These are phyloP conservation scores for Hofmannophila pseudospretella DNA, from an alignment of 2,888 invertebrate species.

Conservation along the genomic window DNA sequence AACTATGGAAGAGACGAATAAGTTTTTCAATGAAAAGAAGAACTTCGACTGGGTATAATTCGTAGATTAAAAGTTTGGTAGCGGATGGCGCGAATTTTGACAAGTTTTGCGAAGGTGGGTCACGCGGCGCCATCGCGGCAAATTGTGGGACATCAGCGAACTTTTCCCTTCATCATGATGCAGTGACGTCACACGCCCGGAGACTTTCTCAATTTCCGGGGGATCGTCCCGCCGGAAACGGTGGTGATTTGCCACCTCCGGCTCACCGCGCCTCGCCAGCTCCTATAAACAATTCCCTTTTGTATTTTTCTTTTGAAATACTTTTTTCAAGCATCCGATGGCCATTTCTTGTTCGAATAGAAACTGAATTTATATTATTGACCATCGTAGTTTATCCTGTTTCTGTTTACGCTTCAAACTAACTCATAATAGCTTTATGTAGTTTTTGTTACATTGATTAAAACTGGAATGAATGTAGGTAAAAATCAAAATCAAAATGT, in stretches of 20 bases:
- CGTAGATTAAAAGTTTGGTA: no score
- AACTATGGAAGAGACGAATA: no score
- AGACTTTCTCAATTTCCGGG: constrained; percentile 55
- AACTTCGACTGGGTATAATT: no score
- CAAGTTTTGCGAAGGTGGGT: constrained; percentile 6
- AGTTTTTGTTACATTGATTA: no score
- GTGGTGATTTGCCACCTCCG: constrained; percentile 58
- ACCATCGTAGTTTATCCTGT: no score
- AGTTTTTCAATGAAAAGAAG: no score
- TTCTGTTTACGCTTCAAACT: no score
- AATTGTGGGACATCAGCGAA: constrained; percentile 30
- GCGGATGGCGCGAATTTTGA: no score
- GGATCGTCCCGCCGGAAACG: constrained; percentile 45
- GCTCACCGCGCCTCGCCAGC: constrained; percentile 33
- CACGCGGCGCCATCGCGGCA: constrained; percentile 5
- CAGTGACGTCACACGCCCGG: constrained; percentile 31
- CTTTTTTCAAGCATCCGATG: constrained; percentile 14
- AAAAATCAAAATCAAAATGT: no score
- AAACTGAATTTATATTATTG: constrained; percentile 4
- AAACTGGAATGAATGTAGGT: no score
- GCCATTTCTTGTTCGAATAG: constrained; percentile 13
- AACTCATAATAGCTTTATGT: no score
- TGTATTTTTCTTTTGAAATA: constrained; percentile 21
- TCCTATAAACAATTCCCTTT: constrained; percentile 32
- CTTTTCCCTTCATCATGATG: constrained; percentile 29